Evolutionary conservation across 2,797 vertebrate genomes (phyloP).

Genomic region (Percopsis omiscomaycus): DNA sequence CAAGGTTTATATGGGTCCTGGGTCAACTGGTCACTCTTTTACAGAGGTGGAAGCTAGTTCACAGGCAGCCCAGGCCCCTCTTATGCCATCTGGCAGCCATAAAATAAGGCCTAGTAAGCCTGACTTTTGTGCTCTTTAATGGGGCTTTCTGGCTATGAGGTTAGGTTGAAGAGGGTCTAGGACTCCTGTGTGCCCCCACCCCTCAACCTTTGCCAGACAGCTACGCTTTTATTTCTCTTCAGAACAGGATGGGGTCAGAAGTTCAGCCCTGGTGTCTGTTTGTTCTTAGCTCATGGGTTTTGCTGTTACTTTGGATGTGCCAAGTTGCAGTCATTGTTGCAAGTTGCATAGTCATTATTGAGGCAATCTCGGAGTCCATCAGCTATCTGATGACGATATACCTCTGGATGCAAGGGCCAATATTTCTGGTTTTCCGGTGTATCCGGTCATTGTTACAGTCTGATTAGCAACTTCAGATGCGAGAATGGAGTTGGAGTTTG

Average conservation of each 20-base stretch:
- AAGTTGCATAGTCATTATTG: too few species aligned
- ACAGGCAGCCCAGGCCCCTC: constrained; percentile 63
- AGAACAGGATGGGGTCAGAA: constrained; percentile 70
- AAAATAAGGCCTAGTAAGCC: constrained; percentile 75
- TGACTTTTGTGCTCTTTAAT: constrained; percentile 70
- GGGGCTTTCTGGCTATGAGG: constrained; percentile 58
- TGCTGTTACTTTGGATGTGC: background rate
- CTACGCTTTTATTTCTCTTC: constrained; percentile 21
- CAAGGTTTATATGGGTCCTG: constrained; percentile 75
- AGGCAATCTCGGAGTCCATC: too few species aligned
- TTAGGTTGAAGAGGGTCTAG: constrained; percentile 64
- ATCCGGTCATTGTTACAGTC: too few species aligned
- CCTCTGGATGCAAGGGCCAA: too few species aligned
- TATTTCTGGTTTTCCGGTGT: too few species aligned
- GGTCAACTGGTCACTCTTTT: constrained; percentile 84
- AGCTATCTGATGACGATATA: too few species aligned
- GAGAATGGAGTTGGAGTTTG: too few species aligned
- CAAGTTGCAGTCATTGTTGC: too few species aligned
- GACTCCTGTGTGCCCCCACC: constrained; percentile 48
- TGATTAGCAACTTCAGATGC: too few species aligned
- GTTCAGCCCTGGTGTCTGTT: constrained; percentile 67
- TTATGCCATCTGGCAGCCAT: constrained; percentile 88
- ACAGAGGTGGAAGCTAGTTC: constrained; percentile 74
- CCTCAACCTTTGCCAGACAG: constrained; percentile 64
- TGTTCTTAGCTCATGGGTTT: constrained; percentile 6